Conservation (phyloP, 2,797 vertebrate genomes). For the Emys orbicularis region DNA sequence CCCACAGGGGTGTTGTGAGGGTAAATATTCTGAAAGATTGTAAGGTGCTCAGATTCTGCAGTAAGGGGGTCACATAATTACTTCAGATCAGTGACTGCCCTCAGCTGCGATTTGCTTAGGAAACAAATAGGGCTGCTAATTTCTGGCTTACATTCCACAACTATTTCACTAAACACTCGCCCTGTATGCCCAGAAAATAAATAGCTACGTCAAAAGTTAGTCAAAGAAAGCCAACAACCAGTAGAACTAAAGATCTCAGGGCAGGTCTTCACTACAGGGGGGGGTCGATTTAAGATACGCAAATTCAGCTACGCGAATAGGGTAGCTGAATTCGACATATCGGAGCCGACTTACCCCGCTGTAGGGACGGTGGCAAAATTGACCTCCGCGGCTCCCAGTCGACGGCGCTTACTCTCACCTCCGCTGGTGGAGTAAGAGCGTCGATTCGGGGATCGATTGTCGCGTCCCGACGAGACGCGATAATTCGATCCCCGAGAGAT, state of each 20-base stretch:
- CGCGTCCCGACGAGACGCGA: no score
- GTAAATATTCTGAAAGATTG: neutral
- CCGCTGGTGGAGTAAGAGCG: no score
- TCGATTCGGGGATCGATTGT: no score
- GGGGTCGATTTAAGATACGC: no score
- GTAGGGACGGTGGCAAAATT: no score
- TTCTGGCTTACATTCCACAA: neutral
- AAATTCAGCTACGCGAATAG: no score
- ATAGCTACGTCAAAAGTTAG: slow-evolving; percentile 36
- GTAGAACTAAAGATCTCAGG: slow-evolving; percentile 10
- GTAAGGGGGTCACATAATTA: neutral
- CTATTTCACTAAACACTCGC: neutral
- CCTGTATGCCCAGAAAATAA: neutral
- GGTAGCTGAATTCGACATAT: no score
- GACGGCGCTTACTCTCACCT: no score
- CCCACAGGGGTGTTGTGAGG: neutral
- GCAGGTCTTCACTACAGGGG: no score
- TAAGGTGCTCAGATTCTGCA: neutral
- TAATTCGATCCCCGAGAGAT: no score
- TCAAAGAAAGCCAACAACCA: neutral
- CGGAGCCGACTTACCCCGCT: no score
- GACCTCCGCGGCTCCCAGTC: no score
- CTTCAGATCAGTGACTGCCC: neutral
- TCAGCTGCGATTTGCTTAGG: neutral
- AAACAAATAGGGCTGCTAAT: neutral